Base-by-base conservation (phyloP, 1,140 invertebrate species). In the Bombus huntii region DNA sequence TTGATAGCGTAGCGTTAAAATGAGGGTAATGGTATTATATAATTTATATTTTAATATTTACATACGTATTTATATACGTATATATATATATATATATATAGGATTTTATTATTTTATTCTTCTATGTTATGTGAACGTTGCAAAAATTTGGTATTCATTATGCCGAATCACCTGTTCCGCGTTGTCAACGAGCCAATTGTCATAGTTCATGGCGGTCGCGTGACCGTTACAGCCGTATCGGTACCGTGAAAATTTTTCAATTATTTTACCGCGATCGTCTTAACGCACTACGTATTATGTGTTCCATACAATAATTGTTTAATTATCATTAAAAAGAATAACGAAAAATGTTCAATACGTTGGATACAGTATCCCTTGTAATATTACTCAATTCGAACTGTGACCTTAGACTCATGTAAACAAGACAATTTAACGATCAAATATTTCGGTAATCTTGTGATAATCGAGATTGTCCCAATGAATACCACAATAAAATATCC, bases 381-480 rank as follows among this genome's bases (percentile, higher is more conserved):
- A 65, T 42, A 28, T n/a, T 39, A 31, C 10, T 18, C 28, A 22
- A 22, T 25, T 79, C 39, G 18, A 77, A 57, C 39, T 44, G 25
- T 72, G 66, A 84, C 66, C 66, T 84, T 78, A 78, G 47, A 2
- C n/a, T 77, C 22, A 8, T 79, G 75, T 84, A 84, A 84, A 84
- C 53, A 84, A 78, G 15, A 44, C 34, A 57, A 1, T 47, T 74
- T 39, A 75, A 66, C 42, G 42, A 47, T 37, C 34, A 1, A 31
- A 6, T 31, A 28, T 77, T 77, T 42, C 9, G 12, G 6, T 22
- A 34, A 39, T 71, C 37, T 25, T 5, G 10, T 39, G 25, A 37
- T 70, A 44, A 42, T 72, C 12, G 12, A 42, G 28, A 47, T 25
- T 31, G 42, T 47, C 2, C 15, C 8, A 31, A 31, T 47, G 8